Evolutionary conservation across 1,140 invertebrate genomes (phyloP).

Genomic region (Drosophila paulistorum): DNA sequence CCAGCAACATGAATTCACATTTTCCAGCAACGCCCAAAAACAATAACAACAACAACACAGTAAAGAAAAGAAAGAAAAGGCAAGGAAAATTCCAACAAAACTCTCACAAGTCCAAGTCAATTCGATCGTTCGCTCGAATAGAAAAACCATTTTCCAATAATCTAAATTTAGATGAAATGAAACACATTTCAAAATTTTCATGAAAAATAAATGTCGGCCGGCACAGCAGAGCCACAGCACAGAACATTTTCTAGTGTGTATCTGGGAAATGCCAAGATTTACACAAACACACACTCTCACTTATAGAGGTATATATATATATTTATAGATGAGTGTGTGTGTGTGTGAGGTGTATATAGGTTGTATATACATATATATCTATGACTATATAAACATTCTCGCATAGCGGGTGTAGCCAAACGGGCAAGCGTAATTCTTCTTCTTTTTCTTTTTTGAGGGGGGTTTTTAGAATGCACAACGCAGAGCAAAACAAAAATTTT

Average conservation of each 20-base stretch:
- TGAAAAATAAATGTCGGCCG: slow-evolving; percentile 69
- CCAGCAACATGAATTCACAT: slow-evolving; percentile 16
- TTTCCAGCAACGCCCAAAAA: slow-evolving; percentile 71
- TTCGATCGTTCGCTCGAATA: slow-evolving; percentile 27
- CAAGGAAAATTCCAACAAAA: slow-evolving; percentile 56
- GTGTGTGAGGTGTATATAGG: slow-evolving; percentile 23
- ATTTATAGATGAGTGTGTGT: slow-evolving; percentile 34
- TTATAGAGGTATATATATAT: slow-evolving; percentile 24
- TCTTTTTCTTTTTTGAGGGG: slow-evolving; percentile 47
- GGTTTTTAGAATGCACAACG: slow-evolving; percentile 60
- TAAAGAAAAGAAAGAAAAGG: slow-evolving; percentile 2
- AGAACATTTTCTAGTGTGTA: slow-evolving; percentile 62
- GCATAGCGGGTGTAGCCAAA: slow-evolving; percentile 62
- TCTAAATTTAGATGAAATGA: slow-evolving; percentile 80
- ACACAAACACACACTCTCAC: slow-evolving; percentile 15
- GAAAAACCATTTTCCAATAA: slow-evolving; percentile 74
- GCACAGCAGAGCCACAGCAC: slow-evolving; percentile 9
- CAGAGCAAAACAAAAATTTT: slow-evolving; percentile 35
- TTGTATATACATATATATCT: slow-evolving; percentile 29
- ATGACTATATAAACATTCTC: slow-evolving; percentile 66
- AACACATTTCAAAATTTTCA: slow-evolving; percentile 81
- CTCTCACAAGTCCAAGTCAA: slow-evolving; percentile 12
- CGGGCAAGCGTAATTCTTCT: slow-evolving; percentile 50
- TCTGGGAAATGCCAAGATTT: slow-evolving; percentile 64
- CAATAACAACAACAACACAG: slow-evolving; percentile 4